A percentile compares a stretch with the other conserved stretches of the same genome.
phyloP scores from a whole-genome alignment of 2,888 invertebrate genomes.

The Ypsolopha scabrella region DNA sequence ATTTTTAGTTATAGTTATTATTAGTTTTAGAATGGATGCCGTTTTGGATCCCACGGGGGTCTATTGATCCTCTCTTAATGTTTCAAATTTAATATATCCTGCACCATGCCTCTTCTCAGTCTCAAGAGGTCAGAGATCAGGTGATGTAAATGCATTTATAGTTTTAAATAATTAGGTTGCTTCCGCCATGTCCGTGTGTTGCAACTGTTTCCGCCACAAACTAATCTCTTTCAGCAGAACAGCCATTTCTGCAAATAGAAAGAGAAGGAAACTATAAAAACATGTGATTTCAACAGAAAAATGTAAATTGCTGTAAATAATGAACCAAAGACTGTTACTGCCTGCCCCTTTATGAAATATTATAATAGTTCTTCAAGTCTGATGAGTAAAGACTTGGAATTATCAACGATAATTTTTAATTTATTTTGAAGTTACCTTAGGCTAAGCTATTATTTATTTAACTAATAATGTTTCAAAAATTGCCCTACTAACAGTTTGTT shows the following conservation, averaged over 20 bases:
- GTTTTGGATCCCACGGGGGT: constrained; percentile 48
- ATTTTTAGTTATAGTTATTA: constrained; percentile 15
- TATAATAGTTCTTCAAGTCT: constrained; percentile 24
- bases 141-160: not conserved
- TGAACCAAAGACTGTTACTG: constrained; percentile 62
- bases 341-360: constrained; percentile 27
- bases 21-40: constrained; percentile 31
- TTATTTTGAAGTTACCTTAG: constrained; percentile 64
- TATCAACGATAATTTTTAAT: constrained; percentile 28
- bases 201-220: constrained; percentile 33
- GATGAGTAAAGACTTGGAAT: constrained; percentile 25
- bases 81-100: constrained; percentile 6
- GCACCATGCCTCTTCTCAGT: not conserved
- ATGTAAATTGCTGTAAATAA: constrained; percentile 36
- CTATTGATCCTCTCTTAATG: constrained; percentile 25
- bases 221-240: constrained; percentile 49
- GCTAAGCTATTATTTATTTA: constrained; percentile 60
- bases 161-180: not conserved
- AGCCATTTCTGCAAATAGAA: constrained; percentile 52
- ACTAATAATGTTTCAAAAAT: constrained; percentile 43
- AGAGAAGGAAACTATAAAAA: constrained; percentile 41
- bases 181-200: not conserved
- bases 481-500: constrained; percentile 23
- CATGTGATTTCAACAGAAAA: not conserved
- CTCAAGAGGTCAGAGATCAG: not conserved